Evolutionary conservation across 2,888 invertebrate genomes (phyloP), one percentile per base, ranked within the genome.

Genomic region (Andrena chrysosceles): DNA sequence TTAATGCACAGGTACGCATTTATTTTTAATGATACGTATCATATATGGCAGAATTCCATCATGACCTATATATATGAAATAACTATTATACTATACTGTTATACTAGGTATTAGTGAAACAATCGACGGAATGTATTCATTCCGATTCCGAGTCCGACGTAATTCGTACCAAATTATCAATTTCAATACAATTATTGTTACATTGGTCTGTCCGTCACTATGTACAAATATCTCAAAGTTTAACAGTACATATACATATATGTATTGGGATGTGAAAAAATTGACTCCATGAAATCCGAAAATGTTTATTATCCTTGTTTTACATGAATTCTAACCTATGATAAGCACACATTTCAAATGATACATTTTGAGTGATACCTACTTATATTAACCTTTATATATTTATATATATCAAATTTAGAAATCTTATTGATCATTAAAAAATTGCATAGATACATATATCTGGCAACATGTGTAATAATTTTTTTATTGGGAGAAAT

Each of bases 1-100:
- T 67, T 81, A 75, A 76, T 87, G n/a, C 77, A 77, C 78, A 91
- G 91, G 91, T 91, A 90, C 49, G 88, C 64, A 60, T 59, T 54
- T 29, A 68, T 74, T 62, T 73, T 60, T 16, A 13, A 35, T 35
- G 31, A 67, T 70, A 56, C 31, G 48, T 59, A 6, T 42, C 42
- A 54, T 70, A 84, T 29, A 13, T 59, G 42, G 67, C 29, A 59
- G 20, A 67, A 35, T 71, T 56, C n/a, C 20, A 29, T 70, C 35
- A 26, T 76, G 60, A 66, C 54, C 64, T 74, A 62, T 29, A 29
- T 60, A 6, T 79, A 35, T 33, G 49, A 71, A 74, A 62, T 71
- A 35, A 49, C 20, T 10, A 23, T 56, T 10, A 16, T 16, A 42
- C 42, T 42, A 42, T 4, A 42, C 16, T 42, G 42, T 42, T 16